A percentile compares a stretch with the other conserved stretches of the same genome.
Conservation (phyloP, 1,140 invertebrate species). For the Cardiocondyla obscurior region DNA sequence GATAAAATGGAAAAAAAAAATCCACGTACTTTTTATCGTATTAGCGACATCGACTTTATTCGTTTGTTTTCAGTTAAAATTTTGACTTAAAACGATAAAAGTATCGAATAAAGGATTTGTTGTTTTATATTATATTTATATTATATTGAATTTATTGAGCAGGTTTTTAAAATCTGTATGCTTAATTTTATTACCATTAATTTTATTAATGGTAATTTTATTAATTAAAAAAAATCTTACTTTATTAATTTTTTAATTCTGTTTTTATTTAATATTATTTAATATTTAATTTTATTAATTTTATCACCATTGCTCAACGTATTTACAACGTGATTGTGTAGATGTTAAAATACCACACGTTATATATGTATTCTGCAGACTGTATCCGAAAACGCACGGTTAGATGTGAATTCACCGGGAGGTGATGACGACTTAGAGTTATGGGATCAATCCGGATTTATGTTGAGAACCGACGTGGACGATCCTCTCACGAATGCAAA, state of each 20-base stretch:
- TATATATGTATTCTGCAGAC: constrained; percentile 68
- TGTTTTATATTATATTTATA: too few relatives aligned
- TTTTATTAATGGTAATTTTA: too few relatives aligned
- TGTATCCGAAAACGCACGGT: constrained; percentile 77
- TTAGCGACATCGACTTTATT: not conserved
- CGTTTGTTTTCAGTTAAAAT: not conserved
- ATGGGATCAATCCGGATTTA: constrained; percentile 81
- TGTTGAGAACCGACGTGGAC: constrained; percentile 77
- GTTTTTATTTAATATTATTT: too few relatives aligned
- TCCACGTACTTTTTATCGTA: constrained; percentile 2
- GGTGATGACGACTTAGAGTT: constrained; percentile 78
- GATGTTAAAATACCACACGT: not conserved
- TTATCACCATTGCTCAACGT: not conserved
- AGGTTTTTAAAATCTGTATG: too few relatives aligned
- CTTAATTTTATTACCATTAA: too few relatives aligned
- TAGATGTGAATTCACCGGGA: constrained; percentile 73
- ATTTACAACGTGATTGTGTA: not conserved
- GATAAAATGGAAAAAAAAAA: not conserved
- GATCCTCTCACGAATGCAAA: constrained; percentile 75
- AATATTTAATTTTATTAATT: too few relatives aligned
- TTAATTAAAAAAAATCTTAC: too few relatives aligned
- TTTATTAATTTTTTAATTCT: too few relatives aligned
- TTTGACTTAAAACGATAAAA: not conserved
- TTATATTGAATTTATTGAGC: not conserved
- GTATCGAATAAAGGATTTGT: too few relatives aligned